Percentiles rank a stretch among this genome's conserved stretches.
Conservation (phyloP, 2,888 invertebrate genomes). For the Uloborus plumipes region DNA sequence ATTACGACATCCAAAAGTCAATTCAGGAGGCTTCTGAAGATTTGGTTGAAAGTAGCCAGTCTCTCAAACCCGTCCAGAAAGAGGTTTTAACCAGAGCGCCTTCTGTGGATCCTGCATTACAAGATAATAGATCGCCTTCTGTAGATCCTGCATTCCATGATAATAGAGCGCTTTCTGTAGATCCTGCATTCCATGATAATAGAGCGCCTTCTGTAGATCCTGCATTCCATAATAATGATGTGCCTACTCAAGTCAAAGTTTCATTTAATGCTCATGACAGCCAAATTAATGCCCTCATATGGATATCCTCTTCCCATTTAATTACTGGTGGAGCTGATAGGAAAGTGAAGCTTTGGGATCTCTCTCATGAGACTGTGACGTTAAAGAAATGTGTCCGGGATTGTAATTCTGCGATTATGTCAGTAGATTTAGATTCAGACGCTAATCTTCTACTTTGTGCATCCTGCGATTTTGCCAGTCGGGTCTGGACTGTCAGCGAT, state of each 20-base stretch:
- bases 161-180: neutral
- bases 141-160: neutral
- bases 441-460: slow-evolving; percentile 83
- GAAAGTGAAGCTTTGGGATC: slow-evolving; percentile 96
- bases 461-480: slow-evolving; percentile 95
- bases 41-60: too few relatives aligned
- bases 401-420: slow-evolving; percentile 95
- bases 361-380: slow-evolving; percentile 71
- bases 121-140: too few relatives aligned
- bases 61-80: too few relatives aligned
- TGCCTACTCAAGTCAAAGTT: slow-evolving; percentile 26
- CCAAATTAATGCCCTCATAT: slow-evolving; percentile 94
- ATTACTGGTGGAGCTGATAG: slow-evolving; percentile 97
- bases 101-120: neutral
- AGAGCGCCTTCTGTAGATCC: slow-evolving; percentile 5
- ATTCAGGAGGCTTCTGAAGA: neutral
- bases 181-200: neutral
- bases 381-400: slow-evolving; percentile 86
- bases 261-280: slow-evolving; percentile 94
- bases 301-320: slow-evolving; percentile 86
- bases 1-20: neutral
- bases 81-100: too few relatives aligned
- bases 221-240: neutral
- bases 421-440: slow-evolving; percentile 94
- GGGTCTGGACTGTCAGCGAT: slow-evolving; percentile 94